Conservation (phyloP, 2,113 vertebrate genomes). For the Grallaria varia region DNA sequence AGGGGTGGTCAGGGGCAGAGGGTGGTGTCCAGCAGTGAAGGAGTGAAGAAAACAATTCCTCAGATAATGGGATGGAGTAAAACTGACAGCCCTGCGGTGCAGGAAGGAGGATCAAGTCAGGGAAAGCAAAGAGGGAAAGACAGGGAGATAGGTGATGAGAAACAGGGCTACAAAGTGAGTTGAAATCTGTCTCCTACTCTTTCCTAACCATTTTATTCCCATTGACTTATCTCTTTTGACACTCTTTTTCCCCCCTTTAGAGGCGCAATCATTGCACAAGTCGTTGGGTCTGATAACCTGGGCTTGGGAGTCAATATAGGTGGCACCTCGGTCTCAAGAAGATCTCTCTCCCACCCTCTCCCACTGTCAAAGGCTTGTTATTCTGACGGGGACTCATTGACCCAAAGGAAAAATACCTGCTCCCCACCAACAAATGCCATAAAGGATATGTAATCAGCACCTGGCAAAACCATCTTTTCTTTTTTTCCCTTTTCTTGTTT, state of each 20-base stretch:
- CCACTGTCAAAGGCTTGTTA: neutral
- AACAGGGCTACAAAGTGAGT: neutral
- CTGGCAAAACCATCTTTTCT: neutral
- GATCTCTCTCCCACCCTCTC: neutral
- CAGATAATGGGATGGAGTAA: neutral
- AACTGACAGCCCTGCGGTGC: neutral
- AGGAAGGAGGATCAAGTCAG: neutral
- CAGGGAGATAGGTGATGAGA: neutral
- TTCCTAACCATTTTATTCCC: neutral
- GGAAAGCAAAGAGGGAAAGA: neutral
- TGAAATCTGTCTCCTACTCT: neutral
- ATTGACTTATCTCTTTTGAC: neutral
- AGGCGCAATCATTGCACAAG: neutral
- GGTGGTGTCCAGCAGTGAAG: neutral
- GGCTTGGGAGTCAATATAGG: neutral
- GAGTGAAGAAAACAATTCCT: neutral
- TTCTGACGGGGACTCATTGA: rapidly evolving
- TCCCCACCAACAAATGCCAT: neutral
- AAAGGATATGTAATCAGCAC: neutral
- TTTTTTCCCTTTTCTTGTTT: neutral
- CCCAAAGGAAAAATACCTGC: neutral
- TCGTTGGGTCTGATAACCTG: neutral
- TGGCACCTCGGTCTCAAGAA: neutral
- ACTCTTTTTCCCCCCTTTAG: neutral
- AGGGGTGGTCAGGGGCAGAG: rapidly evolving